These are phyloP conservation scores for Telmatherina bonti DNA, from an alignment of 2,797 vertebrate genomes.

Conservation along the genomic window DNA sequence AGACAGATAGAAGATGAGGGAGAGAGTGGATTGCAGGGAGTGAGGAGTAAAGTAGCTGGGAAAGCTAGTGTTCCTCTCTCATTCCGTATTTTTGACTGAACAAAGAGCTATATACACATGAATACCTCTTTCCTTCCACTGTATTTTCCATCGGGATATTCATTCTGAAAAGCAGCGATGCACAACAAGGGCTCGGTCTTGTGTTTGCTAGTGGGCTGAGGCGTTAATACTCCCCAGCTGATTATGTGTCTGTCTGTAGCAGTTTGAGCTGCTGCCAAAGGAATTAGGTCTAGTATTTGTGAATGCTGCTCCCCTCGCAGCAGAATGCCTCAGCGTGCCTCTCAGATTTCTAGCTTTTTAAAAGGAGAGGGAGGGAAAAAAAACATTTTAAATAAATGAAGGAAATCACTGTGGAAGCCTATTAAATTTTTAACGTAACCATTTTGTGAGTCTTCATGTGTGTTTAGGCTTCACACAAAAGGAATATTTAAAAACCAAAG, in stretches of 20 bases:
- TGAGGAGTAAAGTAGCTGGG: conserved; percentile 68
- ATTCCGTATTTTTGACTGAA: conserved; percentile 75
- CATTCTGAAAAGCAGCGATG: conserved; percentile 80
- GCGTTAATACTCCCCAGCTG: conserved; percentile 83
- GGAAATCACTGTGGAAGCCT: conserved; percentile 84
- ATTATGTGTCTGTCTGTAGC: conserved; percentile 87
- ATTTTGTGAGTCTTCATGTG: conserved; percentile 86
- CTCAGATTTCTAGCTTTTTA: conserved; percentile 77
- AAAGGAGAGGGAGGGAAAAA: conserved; percentile 27
- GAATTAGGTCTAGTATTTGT: conserved; percentile 86
- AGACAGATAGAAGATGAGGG: conserved; percentile 44
- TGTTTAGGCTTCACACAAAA: conserved; percentile 84
- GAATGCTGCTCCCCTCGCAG: conserved; percentile 81
- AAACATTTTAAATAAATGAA: conserved; percentile 85
- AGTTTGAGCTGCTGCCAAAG: conserved; percentile 87
- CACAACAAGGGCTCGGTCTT: conserved; percentile 80
- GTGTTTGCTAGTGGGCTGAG: conserved; percentile 81
- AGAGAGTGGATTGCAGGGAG: conserved; percentile 63
- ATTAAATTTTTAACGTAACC: conserved; percentile 86
- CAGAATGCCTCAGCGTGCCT: conserved; percentile 76
- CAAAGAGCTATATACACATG: conserved; percentile 78
- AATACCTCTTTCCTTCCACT: conserved; percentile 75
- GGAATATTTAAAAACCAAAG: conserved; percentile 82
- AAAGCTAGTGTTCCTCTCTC: conserved; percentile 72
- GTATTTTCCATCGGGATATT: conserved; percentile 79